Evolutionary conservation across 2,113 vertebrate species (phyloP), one percentile per base, ranked within the genome.

Genomic region (Ornithorhynchus anatinus): DNA sequence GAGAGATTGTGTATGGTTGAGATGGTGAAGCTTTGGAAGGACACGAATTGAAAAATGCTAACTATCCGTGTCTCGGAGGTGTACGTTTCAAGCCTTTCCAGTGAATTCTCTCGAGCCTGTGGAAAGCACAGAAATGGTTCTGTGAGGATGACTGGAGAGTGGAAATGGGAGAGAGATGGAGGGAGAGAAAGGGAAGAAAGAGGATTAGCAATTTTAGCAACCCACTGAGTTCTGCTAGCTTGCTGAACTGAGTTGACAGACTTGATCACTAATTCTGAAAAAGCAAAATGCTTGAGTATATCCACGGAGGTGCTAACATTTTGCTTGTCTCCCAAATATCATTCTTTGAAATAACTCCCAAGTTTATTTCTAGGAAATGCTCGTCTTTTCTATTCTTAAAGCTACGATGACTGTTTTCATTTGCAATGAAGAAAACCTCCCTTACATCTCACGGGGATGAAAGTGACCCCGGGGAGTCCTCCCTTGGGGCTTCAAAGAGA

Each of bases 11-110:
- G 60, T 32, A 31, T 59, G 32, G 72, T 52, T 52, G 59, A 69
- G 29, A 63, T 48, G 75, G 40, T 61, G n/a, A 17, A 7, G 35
- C 51, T 64, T 64, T 48, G 42, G 44, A 73, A 75, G 54, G 64
- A 73, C 17, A 69, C 68, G 67, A 59, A 45, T 69, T 62, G 70
- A 78, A 75, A 85, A 44, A 60, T 70, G 63, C 48, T 44, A 68
- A 63, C 72, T 61, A 57, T 79, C 65, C 75, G 67, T 1, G 6
- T 40, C 64, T 67, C 77, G 81, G 80, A 81, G 75, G 60, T 72
- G 69, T 58, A 59, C 23, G 35, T 62, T 73, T 19, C 58, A 77
- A 38, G 57, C 57, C 68, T 69, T 44, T 71, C 19, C 35, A 12
- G 22, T 76, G 31, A 25, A 35, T 58, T 48, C 50, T 73, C 60